Evolutionary conservation across 2,113 vertebrate species (phyloP).

Genomic region (Mormoops blainvillei): DNA sequence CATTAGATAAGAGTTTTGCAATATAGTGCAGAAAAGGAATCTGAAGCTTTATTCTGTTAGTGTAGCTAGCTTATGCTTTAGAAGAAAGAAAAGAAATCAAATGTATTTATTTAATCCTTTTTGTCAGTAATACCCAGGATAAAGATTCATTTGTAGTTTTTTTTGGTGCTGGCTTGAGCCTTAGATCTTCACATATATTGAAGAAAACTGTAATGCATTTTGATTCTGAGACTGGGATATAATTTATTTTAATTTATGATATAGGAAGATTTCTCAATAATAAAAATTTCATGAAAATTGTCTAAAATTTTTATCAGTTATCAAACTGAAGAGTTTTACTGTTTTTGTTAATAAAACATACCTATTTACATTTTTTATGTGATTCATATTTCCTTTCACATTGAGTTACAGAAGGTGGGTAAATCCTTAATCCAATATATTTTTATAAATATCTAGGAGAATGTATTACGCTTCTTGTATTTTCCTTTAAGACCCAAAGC

Average conservation of each 20-base stretch:
- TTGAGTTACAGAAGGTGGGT: not conserved
- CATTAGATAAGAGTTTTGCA: conserved; percentile 57
- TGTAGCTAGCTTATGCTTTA: conserved; percentile 26
- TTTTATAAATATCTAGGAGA: not conserved
- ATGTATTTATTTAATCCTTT: conserved; percentile 60
- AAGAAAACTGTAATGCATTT: conserved; percentile 30
- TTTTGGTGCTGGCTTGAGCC: not conserved
- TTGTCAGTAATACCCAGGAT: conserved; percentile 47
- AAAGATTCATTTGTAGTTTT: conserved; percentile 56
- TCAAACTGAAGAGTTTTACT: not conserved
- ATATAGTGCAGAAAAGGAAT: conserved; percentile 43
- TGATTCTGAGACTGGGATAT: not conserved
- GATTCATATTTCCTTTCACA: not conserved
- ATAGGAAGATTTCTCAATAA: not conserved
- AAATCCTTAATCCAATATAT: not conserved
- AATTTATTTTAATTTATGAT: conserved; percentile 2
- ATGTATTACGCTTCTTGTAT: not conserved
- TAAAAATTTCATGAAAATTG: not conserved
- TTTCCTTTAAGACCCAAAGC: not conserved
- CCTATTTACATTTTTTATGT: not conserved
- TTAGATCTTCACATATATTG: conserved; percentile 37
- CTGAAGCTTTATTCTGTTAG: conserved; percentile 44
- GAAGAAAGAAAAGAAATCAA: conserved; percentile 50
- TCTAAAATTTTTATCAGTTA: not conserved
- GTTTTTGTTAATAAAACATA: not conserved